Conservation (phyloP, 2,888 invertebrate species). For the Trichopoda pennipes region DNA sequence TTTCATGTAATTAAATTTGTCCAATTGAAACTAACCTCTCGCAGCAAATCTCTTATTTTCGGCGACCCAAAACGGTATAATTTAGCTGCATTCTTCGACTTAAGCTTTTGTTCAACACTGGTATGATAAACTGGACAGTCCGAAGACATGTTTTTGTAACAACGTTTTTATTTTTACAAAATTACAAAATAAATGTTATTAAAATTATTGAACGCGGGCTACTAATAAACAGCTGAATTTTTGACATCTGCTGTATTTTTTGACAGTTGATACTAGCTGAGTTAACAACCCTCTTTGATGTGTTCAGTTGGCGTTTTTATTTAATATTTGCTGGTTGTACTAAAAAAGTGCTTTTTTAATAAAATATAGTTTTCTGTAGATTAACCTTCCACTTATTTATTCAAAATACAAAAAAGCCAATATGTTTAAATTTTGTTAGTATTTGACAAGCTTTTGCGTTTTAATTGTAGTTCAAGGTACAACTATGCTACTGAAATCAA, state of each 20-base stretch:
- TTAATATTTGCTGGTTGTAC: neutral
- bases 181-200: too few species aligned
- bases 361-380: too few species aligned
- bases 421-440: too few species aligned
- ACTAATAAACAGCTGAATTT: constrained; percentile 33
- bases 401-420: too few species aligned
- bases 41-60: constrained; percentile 76
- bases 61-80: constrained; percentile 75
- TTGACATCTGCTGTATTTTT: neutral
- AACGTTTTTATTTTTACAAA: neutral
- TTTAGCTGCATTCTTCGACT: constrained; percentile 75
- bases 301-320: neutral
- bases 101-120: constrained; percentile 76
- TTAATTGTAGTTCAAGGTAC: too few species aligned
- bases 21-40: constrained; percentile 73
- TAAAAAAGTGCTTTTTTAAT: too few species aligned
- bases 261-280: neutral
- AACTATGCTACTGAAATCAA: too few species aligned
- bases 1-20: neutral
- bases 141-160: constrained; percentile 60
- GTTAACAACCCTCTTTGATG: constrained; percentile 6
- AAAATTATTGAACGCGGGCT: constrained; percentile 11
- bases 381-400: too few species aligned
- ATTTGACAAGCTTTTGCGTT: too few species aligned
- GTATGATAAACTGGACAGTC: constrained; percentile 74